Evolutionary conservation across 2,113 vertebrate species (phyloP).

Genomic region (Gymnobelideus leadbeateri): DNA sequence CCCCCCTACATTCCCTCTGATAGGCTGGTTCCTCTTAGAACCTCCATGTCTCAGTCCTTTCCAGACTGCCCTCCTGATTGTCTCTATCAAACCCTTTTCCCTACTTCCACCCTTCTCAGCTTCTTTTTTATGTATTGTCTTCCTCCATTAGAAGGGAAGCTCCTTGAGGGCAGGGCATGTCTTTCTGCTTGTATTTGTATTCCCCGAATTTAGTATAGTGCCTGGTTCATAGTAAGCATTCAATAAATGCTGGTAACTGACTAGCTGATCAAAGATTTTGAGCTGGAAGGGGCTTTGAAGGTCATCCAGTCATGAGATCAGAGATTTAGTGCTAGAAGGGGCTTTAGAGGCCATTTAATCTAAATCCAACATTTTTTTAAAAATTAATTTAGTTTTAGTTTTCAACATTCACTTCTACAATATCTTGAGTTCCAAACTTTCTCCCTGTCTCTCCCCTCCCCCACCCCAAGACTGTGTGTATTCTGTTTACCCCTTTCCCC

Average conservation of each 20-base stretch:
- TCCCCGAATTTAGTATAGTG: not conserved
- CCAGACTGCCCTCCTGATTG: not conserved
- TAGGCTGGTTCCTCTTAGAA: not conserved
- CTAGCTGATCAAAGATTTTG: not conserved
- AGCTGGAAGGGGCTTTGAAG: not conserved
- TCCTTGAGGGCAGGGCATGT: not conserved
- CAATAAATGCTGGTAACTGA: not conserved
- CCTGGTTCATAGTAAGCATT: not conserved
- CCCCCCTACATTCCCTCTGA: not conserved
- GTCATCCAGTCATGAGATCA: not conserved
- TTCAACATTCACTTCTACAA: too few species aligned
- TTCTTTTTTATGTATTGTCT: not conserved
- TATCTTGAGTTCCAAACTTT: too few species aligned
- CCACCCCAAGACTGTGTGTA: too few species aligned
- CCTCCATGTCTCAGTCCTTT: not conserved
- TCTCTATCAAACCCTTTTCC: not conserved
- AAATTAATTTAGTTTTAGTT: too few species aligned
- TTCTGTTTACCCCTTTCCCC: too few species aligned
- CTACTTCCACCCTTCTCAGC: not conserved
- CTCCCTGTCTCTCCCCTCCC: too few species aligned
- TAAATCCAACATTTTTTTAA: not conserved
- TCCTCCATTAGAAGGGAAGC: not conserved
- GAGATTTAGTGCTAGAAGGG: not conserved
- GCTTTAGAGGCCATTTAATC: not conserved
- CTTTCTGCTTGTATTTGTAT: not conserved